Percentiles rank a stretch among this genome's conserved stretches.
These are phyloP conservation scores for Bubo blakistoni DNA, from an alignment of 2,113 vertebrate genomes.

Conservation along the genomic window DNA sequence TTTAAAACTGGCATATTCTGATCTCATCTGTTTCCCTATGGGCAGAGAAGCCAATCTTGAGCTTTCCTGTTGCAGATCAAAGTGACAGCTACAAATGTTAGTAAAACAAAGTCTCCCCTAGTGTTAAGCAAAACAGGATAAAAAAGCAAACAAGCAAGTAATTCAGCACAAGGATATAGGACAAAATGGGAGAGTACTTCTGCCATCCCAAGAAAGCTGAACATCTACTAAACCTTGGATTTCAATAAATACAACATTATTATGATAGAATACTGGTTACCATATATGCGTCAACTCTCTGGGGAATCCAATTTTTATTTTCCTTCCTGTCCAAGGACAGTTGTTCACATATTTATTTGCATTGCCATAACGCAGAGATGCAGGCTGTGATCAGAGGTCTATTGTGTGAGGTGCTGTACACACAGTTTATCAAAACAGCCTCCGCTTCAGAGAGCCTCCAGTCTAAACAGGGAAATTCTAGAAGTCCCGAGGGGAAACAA, in stretches of 20 bases:
- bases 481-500: constrained; percentile 36
- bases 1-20: constrained; percentile 10
- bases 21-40: constrained; percentile 27
- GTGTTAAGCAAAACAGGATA: not conserved
- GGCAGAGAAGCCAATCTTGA: not conserved
- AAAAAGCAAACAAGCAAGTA: constrained; percentile 20
- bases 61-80: constrained; percentile 46
- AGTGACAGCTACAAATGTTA: not conserved
- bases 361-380: not conserved
- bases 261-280: not conserved
- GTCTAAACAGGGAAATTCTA: constrained; percentile 70
- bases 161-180: not conserved
- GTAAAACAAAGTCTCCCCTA: constrained; percentile 8
- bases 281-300: not conserved
- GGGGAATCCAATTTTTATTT: not conserved
- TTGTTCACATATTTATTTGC: constrained; percentile 62
- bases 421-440: constrained; percentile 50
- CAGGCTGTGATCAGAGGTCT: constrained; percentile 53
- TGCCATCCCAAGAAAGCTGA: not conserved
- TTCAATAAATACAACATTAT: not conserved
- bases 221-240: not conserved
- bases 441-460: constrained; percentile 24
- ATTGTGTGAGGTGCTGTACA: constrained; percentile 63
- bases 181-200: not conserved
- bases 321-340: not conserved